phyloP scores from a whole-genome alignment of 2,888 invertebrate genomes.

The Drosophila pegasa region DNA sequence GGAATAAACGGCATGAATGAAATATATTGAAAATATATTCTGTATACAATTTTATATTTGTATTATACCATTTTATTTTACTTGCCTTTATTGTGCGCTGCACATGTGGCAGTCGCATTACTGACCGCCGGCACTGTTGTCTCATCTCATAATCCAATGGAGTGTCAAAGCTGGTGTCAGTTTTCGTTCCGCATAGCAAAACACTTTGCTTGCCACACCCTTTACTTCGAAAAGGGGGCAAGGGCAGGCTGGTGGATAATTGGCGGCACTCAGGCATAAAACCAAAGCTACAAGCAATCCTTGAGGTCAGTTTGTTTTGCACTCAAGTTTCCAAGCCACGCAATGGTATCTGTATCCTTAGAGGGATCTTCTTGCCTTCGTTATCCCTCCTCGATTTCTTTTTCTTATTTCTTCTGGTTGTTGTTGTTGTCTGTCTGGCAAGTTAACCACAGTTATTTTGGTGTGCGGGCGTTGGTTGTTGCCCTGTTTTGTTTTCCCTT shows the following conservation, averaged over 20 bases:
- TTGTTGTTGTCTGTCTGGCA: constrained; percentile 58
- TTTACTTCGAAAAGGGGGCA: constrained; percentile 3
- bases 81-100: neutral
- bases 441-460: constrained; percentile 61
- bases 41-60: neutral
- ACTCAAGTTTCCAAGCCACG: constrained; percentile 54
- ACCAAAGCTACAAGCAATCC: constrained; percentile 58
- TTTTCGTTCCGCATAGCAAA: constrained; percentile 67
- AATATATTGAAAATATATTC: neutral
- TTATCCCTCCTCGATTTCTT: neutral
- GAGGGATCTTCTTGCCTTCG: neutral
- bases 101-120: constrained; percentile 35
- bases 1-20: constrained; percentile 40
- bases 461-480: constrained; percentile 36
- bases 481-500: constrained; percentile 26
- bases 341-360: constrained; percentile 34
- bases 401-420: constrained; percentile 4
- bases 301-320: constrained; percentile 66
- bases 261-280: constrained; percentile 68
- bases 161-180: constrained; percentile 74
- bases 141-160: constrained; percentile 67
- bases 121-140: constrained; percentile 37
- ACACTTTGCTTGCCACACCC: constrained; percentile 34
- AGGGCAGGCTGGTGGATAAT: constrained; percentile 50
- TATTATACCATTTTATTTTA: neutral